Evolutionary conservation across 2,888 invertebrate species (phyloP).

Genomic region (Deroplatys truncata): DNA sequence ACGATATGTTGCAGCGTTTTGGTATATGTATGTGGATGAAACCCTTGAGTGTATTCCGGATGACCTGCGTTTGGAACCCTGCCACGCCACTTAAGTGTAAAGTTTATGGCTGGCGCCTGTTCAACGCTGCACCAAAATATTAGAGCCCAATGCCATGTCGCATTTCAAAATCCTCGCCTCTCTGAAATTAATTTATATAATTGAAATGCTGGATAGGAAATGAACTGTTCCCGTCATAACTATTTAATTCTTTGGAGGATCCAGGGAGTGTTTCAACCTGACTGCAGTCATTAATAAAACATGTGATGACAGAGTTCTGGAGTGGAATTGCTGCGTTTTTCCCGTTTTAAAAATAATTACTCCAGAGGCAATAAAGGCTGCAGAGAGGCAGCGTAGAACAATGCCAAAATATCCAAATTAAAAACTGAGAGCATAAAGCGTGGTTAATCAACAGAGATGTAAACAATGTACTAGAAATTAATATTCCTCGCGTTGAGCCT

Average conservation of each 20-base stretch:
- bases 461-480: no score
- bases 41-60: neutral
- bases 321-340: neutral
- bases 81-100: neutral
- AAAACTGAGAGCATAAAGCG: no score
- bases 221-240: neutral
- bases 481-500: no score
- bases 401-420: no score
- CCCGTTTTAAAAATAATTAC: no score
- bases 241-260: neutral
- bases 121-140: neutral
- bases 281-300: neutral
- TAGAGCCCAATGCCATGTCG: neutral
- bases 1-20: neutral
- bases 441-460: no score
- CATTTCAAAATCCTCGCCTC: neutral
- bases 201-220: neutral
- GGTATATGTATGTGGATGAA: neutral
- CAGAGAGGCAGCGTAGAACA: no score
- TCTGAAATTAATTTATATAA: neutral
- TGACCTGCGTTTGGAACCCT: neutral
- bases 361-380: no score
- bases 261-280: neutral
- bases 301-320: neutral
- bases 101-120: neutral